Evolutionary conservation across 2,797 vertebrate genomes (phyloP), one percentile per base, ranked within the genome.

Genomic region (Podarcis lilfordi): DNA sequence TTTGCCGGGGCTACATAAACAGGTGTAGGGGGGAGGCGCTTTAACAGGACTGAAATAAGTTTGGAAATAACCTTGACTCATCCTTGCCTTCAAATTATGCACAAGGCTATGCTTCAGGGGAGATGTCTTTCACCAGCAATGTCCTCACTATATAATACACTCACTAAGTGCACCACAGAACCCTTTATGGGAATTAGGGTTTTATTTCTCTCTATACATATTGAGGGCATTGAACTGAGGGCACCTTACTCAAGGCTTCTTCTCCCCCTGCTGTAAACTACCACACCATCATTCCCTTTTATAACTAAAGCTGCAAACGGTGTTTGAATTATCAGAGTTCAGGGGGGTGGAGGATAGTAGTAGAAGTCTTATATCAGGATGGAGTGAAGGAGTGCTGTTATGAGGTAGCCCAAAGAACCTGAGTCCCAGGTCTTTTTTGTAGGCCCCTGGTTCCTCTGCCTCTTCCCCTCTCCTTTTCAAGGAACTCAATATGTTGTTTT

Each of bases 31-130:
- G 50, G 2, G 10, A 77, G 55, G 17, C 15, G 2, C 85, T 80
- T 87, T 90, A 92, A 86, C 0, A 19, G 88, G 79, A 91, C 75
- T 90, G 82, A 87, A 91, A 59, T 66, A 91, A 94, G 83, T 91
- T 93, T 78, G 87, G 77, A 80, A 59, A 91, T 93, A 88, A 92
- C 92, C 90, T 94, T 92, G 91, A 87, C 88, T 89, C 87, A 88
- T 91, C 86, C 76, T 91, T 89, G 86, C 37, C 87, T 92, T 88
- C 64, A 80, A 89, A 79, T 55, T 88, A 90, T 72, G 82, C 84
- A 78, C 4, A 19, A 55, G 0, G 0, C 5, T 77, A 81, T 81
- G 86, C 45, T 87, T 81, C 32, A 0, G 0, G 82, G 87, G 40
- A 1, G 1, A 15, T 50, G 64, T 50, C 68, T 88, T 13, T 69